Percentiles rank a stretch among this genome's conserved stretches.
Conservation (phyloP, 2,797 vertebrate genomes). For the Thamnophis elegans region DNA sequence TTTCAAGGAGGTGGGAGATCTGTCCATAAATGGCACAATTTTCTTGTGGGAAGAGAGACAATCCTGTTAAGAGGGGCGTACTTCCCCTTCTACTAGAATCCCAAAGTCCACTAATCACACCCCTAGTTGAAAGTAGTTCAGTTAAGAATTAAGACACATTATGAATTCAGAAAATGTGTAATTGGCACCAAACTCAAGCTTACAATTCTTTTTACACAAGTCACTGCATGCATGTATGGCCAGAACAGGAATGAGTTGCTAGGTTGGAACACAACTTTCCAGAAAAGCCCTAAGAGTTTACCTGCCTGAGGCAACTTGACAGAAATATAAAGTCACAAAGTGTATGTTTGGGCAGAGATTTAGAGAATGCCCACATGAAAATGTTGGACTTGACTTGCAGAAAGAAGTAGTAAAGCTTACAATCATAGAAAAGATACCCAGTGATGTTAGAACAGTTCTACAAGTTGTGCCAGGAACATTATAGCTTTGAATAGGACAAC, state of each 20-base stretch:
- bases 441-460: background rate
- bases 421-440: background rate
- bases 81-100: background rate
- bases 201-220: background rate
- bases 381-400: background rate
- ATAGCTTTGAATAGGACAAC: background rate
- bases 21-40: background rate
- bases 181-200: background rate
- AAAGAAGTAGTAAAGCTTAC: background rate
- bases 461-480: background rate
- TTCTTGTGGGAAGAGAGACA: background rate
- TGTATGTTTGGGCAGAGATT: background rate
- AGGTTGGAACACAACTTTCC: background rate
- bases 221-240: background rate
- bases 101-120: background rate
- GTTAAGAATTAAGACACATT: background rate
- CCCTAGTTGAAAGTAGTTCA: background rate
- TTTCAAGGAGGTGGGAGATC: background rate
- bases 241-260: background rate
- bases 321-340: background rate
- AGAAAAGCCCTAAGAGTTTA: background rate
- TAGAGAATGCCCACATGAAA: background rate
- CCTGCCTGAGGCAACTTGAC: background rate
- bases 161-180: background rate
- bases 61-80: background rate